Percentiles rank a stretch among this genome's conserved stretches.
Conservation (phyloP, 2,797 vertebrate species). For the Parauchenoglanis punctatus region DNA sequence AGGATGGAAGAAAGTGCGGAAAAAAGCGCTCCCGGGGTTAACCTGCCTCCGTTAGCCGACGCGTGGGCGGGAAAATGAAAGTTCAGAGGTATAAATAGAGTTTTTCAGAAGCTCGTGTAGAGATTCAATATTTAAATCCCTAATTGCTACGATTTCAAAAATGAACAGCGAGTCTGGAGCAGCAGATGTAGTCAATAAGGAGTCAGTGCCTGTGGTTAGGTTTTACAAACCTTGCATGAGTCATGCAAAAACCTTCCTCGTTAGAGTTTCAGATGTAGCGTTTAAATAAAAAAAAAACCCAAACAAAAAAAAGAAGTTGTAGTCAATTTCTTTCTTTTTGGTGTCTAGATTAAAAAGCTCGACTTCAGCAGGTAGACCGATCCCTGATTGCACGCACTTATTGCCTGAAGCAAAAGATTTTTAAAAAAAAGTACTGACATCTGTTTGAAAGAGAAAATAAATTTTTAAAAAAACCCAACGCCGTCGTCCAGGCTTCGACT, state of each 20-base stretch:
- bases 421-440: not conserved
- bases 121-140: not conserved
- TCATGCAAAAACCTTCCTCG: not conserved
- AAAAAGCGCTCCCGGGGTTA: not conserved
- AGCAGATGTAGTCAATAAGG: not conserved
- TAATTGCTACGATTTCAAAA: not conserved
- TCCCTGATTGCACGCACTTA: constrained; percentile 14
- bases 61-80: not conserved
- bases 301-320: not conserved
- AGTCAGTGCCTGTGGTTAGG: not conserved
- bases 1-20: too few species aligned
- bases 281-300: not conserved
- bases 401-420: not conserved
- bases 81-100: not conserved
- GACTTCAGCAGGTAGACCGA: not conserved
- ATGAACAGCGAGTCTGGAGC: not conserved
- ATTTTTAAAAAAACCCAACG: too few species aligned
- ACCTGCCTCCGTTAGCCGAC: not conserved
- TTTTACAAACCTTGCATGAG: not conserved
- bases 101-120: not conserved
- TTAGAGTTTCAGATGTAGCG: not conserved
- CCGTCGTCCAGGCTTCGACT: not conserved
- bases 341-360: constrained; percentile 5
- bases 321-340: not conserved
- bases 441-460: not conserved